Conservation (phyloP, 2,113 vertebrate genomes). For the Hymenochirus boettgeri region DNA sequence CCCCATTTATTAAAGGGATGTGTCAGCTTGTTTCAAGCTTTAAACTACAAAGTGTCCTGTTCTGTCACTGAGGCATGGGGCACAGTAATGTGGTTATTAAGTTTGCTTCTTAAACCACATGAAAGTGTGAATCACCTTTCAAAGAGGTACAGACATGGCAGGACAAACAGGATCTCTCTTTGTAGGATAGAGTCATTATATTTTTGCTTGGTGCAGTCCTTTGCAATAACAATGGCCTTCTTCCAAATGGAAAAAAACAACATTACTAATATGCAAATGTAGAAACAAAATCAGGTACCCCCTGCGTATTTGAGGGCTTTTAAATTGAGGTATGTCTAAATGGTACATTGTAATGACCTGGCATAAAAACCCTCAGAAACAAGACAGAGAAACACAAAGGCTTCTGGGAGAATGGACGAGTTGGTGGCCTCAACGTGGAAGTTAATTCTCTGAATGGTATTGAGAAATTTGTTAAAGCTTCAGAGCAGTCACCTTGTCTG, state of each 20-base stretch:
- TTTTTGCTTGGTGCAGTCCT: conserved; percentile 2
- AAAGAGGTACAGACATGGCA: not conserved
- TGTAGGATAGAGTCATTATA: conserved; percentile 7
- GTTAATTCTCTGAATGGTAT: not conserved
- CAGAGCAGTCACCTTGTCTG: conserved; percentile 27
- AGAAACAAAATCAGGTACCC: not conserved
- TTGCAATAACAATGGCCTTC: conserved; percentile 18
- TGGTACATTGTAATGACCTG: too few relatives aligned
- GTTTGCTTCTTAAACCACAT: conserved; percentile 35
- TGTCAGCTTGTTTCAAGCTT: not conserved
- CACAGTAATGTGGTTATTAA: conserved; percentile 23
- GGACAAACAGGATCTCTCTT: conserved; percentile 5
- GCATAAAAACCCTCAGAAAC: not conserved
- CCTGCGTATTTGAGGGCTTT: too few relatives aligned
- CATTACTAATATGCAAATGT: not conserved
- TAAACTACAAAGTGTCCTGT: conserved; percentile 7
- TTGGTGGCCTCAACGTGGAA: not conserved
- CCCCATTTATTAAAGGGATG: too few relatives aligned
- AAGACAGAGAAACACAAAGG: not conserved
- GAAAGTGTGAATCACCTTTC: conserved; percentile 23
- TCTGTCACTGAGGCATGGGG: conserved; percentile 7
- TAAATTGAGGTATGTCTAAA: too few relatives aligned
- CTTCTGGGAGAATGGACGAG: not conserved
- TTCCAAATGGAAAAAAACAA: not conserved
- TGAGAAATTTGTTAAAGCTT: conserved; percentile 3